Percentiles rank a stretch among this genome's conserved stretches.
phyloP scores from a whole-genome alignment of 2,113 vertebrate genomes.

The Fregata magnificens region DNA sequence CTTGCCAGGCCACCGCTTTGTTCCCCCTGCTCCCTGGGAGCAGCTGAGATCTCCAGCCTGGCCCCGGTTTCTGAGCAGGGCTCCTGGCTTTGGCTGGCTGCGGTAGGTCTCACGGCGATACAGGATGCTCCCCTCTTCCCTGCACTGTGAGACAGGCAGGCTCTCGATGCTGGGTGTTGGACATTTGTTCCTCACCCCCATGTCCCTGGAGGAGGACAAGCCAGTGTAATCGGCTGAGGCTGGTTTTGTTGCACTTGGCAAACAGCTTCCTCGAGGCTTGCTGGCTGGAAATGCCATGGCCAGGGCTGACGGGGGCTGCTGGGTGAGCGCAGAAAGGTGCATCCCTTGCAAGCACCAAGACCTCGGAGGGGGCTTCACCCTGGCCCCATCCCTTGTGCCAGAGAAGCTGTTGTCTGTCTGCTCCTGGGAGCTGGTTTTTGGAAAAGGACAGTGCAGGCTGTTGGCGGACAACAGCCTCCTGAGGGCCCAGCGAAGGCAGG shows the following conservation, averaged over 20 bases:
- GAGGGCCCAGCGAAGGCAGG: not conserved
- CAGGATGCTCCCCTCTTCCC: not conserved
- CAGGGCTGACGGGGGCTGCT: not conserved
- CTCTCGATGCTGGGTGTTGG: rapidly evolving
- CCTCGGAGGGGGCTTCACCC: not conserved
- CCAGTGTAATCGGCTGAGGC: rapidly evolving
- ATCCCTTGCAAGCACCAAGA: not conserved
- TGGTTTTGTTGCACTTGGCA: not conserved
- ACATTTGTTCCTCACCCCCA: not conserved
- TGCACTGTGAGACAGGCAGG: not conserved
- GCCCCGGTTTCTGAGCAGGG: rapidly evolving
- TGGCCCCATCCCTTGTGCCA: not conserved
- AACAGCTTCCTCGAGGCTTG: not conserved
- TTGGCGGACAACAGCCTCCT: not conserved
- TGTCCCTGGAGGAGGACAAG: rapidly evolving
- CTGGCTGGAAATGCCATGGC: not conserved
- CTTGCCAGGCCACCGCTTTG: not conserved
- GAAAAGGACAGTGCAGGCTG: not conserved
- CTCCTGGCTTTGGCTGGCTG: rapidly evolving
- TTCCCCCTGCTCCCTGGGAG: not conserved
- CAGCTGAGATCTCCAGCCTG: not conserved
- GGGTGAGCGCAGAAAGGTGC: rapidly evolving
- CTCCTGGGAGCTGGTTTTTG: not conserved
- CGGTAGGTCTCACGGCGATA: rapidly evolving
- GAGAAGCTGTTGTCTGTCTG: not conserved